Evolutionary conservation across 2,888 invertebrate genomes (phyloP), one percentile per base, ranked within the genome.

Genomic region (Dyspetes luteomarginatus): DNA sequence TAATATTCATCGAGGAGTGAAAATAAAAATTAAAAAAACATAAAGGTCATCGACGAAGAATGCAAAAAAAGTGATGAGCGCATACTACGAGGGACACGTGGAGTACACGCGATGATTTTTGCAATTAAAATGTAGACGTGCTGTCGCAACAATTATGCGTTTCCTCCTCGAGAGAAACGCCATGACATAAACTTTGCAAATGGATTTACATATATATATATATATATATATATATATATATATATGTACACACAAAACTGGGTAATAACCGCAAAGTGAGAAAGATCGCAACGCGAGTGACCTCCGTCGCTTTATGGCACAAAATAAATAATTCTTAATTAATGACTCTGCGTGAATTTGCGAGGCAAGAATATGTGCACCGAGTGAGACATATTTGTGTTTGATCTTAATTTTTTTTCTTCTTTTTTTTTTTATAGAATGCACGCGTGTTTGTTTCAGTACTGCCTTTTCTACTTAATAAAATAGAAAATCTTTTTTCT

Each of bases 281-380:
- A 71, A 28, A 60, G 43, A 58, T 48, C 45, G 67, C 41, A 17
- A 30, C 64, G 26, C 4, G 22, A 43, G 52, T n/a, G 19, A 41
- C 26, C 48, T 30, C 50, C 24, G 24, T 41, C 65, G 12, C 19
- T n/a, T 60, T 64, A 80, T 48, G 62, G 62, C 68, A 52, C 67
- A 52, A n/a, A 76, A 74, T 76, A 76, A 80, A 80, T 76, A 80
- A 75, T 80, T 72, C 48, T 76, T 72, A 80, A 80, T 80, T 80
- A 80, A 60, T n/a, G n/a, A n/a, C n/a, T n/a, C n/a, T n/a, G n/a
- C n/a, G 36, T 7, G 9, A 12, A 36, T 7, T 36, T 12, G 36
- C 36, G 36, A 36, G 36, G n/a, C n/a, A n/a, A n/a, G n/a, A n/a
- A n/a, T n/a, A n/a, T n/a, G n/a, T n/a, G n/a, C n/a, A n/a, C n/a